Conservation (phyloP, 1,140 invertebrate species). For the Drosophila ironensis region DNA sequence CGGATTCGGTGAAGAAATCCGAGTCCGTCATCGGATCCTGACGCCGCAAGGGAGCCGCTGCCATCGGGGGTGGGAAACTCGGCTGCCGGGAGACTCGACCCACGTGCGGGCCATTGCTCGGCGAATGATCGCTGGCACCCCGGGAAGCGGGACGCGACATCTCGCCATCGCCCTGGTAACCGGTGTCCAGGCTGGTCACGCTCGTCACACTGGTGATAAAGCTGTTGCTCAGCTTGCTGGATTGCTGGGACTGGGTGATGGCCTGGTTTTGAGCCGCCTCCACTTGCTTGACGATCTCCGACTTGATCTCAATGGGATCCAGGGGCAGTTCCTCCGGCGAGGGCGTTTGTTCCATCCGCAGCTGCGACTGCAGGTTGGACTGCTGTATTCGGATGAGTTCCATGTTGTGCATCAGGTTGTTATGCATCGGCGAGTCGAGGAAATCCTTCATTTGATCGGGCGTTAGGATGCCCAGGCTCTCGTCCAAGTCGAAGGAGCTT, state of each 20-base stretch:
- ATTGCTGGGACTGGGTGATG: constrained; percentile 36
- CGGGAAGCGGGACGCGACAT: constrained; percentile 90
- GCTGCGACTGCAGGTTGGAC: constrained; percentile 50
- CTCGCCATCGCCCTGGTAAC: constrained; percentile 93
- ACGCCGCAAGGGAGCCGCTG: constrained; percentile 82
- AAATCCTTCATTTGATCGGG: constrained; percentile 91
- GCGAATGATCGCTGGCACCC: constrained; percentile 87
- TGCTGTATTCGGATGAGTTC: constrained; percentile 81
- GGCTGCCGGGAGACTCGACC: constrained; percentile 70
- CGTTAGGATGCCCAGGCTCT: constrained; percentile 91
- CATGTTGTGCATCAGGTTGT: constrained; percentile 83
- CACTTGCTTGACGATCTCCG: constrained; percentile 79
- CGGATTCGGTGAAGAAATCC: constrained; percentile 93
- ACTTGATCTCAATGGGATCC: constrained; percentile 85
- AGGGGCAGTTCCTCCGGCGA: constrained; percentile 91
- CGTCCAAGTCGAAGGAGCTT: constrained; percentile 89
- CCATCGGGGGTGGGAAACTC: constrained; percentile 64
- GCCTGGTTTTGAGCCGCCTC: constrained; percentile 64
- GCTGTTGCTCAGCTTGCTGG: constrained; percentile 85
- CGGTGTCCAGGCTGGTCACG: constrained; percentile 92
- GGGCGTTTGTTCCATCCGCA: constrained; percentile 88
- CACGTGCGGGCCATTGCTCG: constrained; percentile 76
- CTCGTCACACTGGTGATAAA: constrained; percentile 92
- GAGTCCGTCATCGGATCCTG: constrained; percentile 94
- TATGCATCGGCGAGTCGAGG: constrained; percentile 62